Conservation (phyloP, 2,888 invertebrate genomes). For the Oligia fasciuncula region DNA sequence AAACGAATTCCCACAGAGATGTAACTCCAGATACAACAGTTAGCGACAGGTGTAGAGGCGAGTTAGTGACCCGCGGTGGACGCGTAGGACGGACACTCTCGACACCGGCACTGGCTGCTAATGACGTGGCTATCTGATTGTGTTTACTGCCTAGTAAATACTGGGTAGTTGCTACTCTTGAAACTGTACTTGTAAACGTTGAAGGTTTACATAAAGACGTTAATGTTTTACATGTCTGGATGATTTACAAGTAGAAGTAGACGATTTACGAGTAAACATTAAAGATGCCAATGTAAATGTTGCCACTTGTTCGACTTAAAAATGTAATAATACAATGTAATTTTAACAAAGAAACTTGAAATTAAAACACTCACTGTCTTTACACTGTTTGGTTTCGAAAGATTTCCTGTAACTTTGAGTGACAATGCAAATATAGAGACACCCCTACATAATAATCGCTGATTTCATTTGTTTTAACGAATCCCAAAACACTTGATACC, state of each 20-base stretch:
- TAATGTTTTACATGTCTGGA: slow-evolving; percentile 25
- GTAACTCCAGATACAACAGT: slow-evolving; percentile 30
- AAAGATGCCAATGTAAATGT: neutral
- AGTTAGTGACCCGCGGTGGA: slow-evolving; percentile 47
- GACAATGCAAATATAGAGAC: neutral
- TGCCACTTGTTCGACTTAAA: neutral
- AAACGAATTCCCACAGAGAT: slow-evolving; percentile 47
- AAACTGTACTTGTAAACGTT: slow-evolving; percentile 34
- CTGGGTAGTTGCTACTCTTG: slow-evolving; percentile 41
- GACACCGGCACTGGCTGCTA: slow-evolving; percentile 35
- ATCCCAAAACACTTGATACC: slow-evolving; percentile 1
- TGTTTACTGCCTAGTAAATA: slow-evolving; percentile 54
- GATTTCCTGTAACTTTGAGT: too few relatives aligned
- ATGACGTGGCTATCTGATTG: slow-evolving; percentile 53
- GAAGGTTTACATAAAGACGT: slow-evolving; percentile 33
- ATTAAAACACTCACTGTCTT: neutral
- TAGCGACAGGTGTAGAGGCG: slow-evolving; percentile 50
- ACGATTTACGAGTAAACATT: neutral
- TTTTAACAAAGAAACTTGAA: neutral
- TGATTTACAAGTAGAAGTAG: slow-evolving; percentile 10
- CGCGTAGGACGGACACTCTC: slow-evolving; percentile 49
- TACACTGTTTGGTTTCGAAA: neutral
- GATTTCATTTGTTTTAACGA: slow-evolving; percentile 5
- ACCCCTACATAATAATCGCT: too few relatives aligned
- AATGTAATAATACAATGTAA: neutral